Evolutionary conservation across 2,797 vertebrate genomes (phyloP), one percentile per base, ranked within the genome.

Genomic region (Chloroceryle amazona): DNA sequence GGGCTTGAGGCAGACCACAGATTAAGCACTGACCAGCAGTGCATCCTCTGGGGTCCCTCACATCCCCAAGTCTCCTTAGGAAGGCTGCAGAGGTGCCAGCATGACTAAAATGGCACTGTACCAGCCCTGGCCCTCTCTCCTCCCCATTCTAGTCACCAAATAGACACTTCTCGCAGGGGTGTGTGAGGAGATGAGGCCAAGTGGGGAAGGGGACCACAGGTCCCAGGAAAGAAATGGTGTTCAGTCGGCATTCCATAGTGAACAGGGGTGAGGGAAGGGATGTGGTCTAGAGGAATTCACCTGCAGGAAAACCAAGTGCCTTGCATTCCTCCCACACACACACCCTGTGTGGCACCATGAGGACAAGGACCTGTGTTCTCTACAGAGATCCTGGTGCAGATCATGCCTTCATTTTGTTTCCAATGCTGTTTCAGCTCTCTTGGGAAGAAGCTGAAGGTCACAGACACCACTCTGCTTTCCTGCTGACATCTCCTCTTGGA

Each of bases 1-100:
- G 19, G 21, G 11, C 12, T 60, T 0, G 1, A 15, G 17, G n/a
- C 17, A 42, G 35, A 49, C 12, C n/a, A 20, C 1, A 0, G 37
- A 21, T 19, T n/a, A 35, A 26, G 10, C 49, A n/a, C 49, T 47
- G 37, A 44, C 63, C 31, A 44, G 13, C 47, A 21, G 23, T 5
- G 6, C 33, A 47, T 55, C 62, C 44, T 79, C 52, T 0, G 0
- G 29, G 12, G 13, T 90, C n/a, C 25, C 15, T 81, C 81, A 41
- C 52, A 57, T 22, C 15, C n/a, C 29, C 1, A 0, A 14, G 16
- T 58, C 26, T 79, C 39, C 44, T 42, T 75, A 58, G n/a, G 13
- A 88, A 80, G 29, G n/a, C 25, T 41, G 21, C 25, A 35, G 35
- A 44, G 22, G 13, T 51, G 10, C 16, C 3, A 2, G 5, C 12